Percentiles rank a stretch among this genome's conserved stretches.
phyloP scores from a whole-genome alignment of 2,113 vertebrate genomes.

The Onychorhynchus coronatus region DNA sequence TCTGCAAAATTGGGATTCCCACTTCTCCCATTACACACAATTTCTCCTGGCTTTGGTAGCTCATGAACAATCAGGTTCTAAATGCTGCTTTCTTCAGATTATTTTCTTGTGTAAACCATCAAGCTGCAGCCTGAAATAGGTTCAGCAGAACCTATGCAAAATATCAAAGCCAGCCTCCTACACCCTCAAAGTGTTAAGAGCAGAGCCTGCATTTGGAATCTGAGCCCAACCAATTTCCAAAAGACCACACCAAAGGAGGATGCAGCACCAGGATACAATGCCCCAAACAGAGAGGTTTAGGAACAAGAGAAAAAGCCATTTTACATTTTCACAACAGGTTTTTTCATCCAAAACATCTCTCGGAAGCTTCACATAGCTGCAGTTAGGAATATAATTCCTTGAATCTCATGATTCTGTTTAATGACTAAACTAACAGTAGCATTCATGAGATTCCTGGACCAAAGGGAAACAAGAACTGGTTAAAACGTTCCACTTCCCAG shows the following conservation, averaged over 20 bases:
- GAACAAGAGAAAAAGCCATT: not conserved
- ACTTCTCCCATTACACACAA: not conserved
- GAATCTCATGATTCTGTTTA: not conserved
- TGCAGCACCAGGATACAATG: not conserved
- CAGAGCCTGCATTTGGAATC: conserved; percentile 14
- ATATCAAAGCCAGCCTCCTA: conserved; percentile 57
- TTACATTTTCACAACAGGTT: not conserved
- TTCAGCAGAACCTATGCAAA: conserved; percentile 46
- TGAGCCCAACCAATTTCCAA: not conserved
- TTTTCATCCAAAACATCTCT: not conserved
- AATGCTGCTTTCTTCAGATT: conserved; percentile 9
- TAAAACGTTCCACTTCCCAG: not conserved
- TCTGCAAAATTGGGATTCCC: not conserved
- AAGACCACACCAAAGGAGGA: not conserved
- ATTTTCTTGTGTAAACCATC: conserved; percentile 33
- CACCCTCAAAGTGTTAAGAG: conserved; percentile 48
- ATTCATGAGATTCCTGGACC: not conserved
- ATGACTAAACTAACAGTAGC: not conserved
- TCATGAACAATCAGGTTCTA: not conserved
- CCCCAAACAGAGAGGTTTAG: not conserved
- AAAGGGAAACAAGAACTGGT: not conserved
- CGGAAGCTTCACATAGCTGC: not conserved
- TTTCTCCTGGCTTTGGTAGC: not conserved
- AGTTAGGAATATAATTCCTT: not conserved
- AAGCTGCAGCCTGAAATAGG: conserved; percentile 48